A percentile compares a stretch with the other conserved stretches of the same genome.
Evolutionary conservation across 1,140 invertebrate genomes (phyloP).

Genomic region (Lepidurus packardi): DNA sequence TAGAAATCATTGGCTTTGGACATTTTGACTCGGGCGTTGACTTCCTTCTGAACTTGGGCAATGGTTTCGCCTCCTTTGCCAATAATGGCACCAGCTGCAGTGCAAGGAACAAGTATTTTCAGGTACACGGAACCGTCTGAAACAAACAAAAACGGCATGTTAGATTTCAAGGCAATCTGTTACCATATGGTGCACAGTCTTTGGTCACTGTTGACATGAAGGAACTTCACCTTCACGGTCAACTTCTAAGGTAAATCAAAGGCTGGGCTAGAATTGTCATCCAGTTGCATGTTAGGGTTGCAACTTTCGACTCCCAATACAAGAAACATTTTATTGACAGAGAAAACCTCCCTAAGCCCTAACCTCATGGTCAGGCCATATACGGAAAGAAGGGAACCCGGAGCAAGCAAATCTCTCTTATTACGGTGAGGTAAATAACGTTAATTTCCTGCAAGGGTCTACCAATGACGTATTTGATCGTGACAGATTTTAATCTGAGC

Average conservation of each 20-base stretch:
- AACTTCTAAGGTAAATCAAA: neutral
- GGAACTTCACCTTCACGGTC: neutral
- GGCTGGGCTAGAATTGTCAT: neutral
- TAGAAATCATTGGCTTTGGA: constrained; percentile 97
- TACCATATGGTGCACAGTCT: constrained; percentile 20
- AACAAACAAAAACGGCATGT: constrained; percentile 38
- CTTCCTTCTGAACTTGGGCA: constrained; percentile 91
- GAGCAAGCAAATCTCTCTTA: constrained; percentile 40
- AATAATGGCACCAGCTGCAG: constrained; percentile 94
- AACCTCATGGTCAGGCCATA: constrained; percentile 22
- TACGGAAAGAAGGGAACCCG: neutral
- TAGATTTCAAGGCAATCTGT: constrained; percentile 22
- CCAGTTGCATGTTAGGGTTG: neutral
- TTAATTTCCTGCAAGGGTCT: constrained; percentile 32
- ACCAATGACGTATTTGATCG: constrained; percentile 30
- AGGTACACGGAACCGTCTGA: constrained; percentile 74
- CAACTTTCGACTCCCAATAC: neutral
- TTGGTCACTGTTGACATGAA: neutral
- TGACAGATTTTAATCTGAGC: constrained; percentile 35
- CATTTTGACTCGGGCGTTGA: constrained; percentile 93
- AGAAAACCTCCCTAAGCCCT: constrained; percentile 14
- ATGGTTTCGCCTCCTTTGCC: constrained; percentile 97
- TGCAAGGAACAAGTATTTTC: constrained; percentile 91
- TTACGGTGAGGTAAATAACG: constrained; percentile 34
- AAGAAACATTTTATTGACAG: neutral